Conservation (phyloP, 2,797 vertebrate species). For the Rhynchotus rufescens region DNA sequence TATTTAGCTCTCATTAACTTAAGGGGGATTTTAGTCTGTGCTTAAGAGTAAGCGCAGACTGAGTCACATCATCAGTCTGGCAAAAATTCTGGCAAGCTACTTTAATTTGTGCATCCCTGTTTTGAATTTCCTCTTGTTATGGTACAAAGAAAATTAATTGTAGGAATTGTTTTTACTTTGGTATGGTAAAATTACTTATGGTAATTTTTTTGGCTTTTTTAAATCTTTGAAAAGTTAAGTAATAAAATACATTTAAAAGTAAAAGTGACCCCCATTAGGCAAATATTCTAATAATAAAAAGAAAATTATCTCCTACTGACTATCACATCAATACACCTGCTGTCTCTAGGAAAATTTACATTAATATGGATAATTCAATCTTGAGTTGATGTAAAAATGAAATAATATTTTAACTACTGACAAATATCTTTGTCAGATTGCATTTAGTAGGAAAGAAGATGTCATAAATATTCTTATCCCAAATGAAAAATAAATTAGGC, state of each 20-base stretch:
- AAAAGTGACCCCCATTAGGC: neutral
- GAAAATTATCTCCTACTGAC: neutral
- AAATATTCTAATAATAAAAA: neutral
- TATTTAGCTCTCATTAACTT: neutral
- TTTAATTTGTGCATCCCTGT: neutral
- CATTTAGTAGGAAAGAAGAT: neutral
- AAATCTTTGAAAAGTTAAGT: neutral
- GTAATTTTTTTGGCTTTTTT: neutral
- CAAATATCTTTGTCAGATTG: slow-evolving; percentile 15
- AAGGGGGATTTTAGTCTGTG: neutral
- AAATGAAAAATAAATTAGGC: slow-evolving; percentile 14
- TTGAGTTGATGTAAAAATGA: neutral
- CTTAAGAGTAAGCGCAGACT: neutral
- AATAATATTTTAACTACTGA: slow-evolving; percentile 9
- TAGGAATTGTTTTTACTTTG: neutral
- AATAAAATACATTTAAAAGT: neutral
- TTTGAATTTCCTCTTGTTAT: neutral
- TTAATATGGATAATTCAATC: neutral
- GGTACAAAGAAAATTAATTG: neutral
- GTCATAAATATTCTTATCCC: neutral
- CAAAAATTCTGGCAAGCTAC: neutral
- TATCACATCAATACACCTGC: neutral
- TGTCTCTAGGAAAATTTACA: neutral
- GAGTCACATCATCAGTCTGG: neutral
- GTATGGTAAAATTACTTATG: neutral